Conservation (phyloP, 53 echinoderm and acorn worm genomes). For the Paracentrotus lividus region DNA sequence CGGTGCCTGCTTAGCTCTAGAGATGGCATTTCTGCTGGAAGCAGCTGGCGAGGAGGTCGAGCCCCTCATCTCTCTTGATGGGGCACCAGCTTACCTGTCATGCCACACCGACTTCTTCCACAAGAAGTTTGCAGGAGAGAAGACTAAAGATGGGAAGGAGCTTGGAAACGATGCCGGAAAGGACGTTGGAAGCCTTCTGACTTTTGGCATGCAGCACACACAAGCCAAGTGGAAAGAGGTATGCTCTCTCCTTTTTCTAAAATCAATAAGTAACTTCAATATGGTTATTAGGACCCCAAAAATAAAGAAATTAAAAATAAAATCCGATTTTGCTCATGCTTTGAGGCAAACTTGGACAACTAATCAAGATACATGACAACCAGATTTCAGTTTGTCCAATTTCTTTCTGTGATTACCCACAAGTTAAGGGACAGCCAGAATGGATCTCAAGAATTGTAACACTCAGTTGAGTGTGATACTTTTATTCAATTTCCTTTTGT, state of each 20-base stretch:
- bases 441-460: too few species aligned
- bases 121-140: conserved; percentile 73
- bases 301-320: too few species aligned
- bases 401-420: too few species aligned
- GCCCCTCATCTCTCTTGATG: conserved; percentile 81
- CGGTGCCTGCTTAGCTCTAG: conserved; percentile 82
- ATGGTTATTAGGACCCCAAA: too few species aligned
- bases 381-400: too few species aligned
- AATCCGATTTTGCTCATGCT: too few species aligned
- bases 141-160: conserved; percentile 68
- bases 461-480: too few species aligned
- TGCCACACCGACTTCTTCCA: conserved; percentile 77
- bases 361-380: too few species aligned
- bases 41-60: conserved; percentile 29
- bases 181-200: conserved; percentile 70
- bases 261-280: too few species aligned
- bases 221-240: conserved; percentile 72
- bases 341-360: too few species aligned
- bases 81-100: conserved; percentile 78
- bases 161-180: conserved; percentile 68
- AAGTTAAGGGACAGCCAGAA: too few species aligned
- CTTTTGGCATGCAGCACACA: conserved; percentile 74
- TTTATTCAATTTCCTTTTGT: background rate
- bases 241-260: background rate
- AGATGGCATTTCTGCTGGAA: conserved; percentile 76